These are phyloP conservation scores for Whitmania pigra DNA, from an alignment of 1,140 invertebrate species.

Conservation along the genomic window DNA sequence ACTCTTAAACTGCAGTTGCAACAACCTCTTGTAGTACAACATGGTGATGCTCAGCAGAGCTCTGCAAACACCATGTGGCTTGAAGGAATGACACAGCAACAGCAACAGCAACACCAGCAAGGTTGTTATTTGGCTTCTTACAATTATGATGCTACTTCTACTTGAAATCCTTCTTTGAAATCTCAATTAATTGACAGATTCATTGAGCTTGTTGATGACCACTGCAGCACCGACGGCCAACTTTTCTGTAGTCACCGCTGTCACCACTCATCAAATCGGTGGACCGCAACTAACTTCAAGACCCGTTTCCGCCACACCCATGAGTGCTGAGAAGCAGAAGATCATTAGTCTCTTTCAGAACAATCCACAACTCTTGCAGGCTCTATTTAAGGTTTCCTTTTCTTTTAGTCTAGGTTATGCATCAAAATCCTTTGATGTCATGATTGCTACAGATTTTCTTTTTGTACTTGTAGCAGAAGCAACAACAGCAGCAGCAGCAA, in stretches of 20 bases:
- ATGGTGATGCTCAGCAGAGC: slow-evolving; percentile 43
- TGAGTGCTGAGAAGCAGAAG: slow-evolving; percentile 25
- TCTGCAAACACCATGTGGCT: slow-evolving; percentile 30
- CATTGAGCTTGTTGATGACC: slow-evolving; percentile 26
- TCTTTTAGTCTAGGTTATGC: slow-evolving; percentile 25
- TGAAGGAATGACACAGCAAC: slow-evolving; percentile 39
- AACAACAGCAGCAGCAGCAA: slow-evolving; percentile 34
- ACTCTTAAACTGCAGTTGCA: slow-evolving; percentile 26
- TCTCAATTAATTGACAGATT: slow-evolving; percentile 27
- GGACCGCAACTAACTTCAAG: slow-evolving; percentile 26
- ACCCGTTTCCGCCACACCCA: slow-evolving; percentile 25
- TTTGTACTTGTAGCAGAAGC: slow-evolving; percentile 32
- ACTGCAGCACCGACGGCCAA: slow-evolving; percentile 30
- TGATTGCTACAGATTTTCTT: too few relatives aligned
- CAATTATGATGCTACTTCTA: slow-evolving; percentile 7
- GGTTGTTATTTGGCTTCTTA: slow-evolving; percentile 40
- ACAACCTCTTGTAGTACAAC: slow-evolving; percentile 1
- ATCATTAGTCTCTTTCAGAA: neutral
- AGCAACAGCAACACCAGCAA: slow-evolving; percentile 45
- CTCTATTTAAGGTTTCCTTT: slow-evolving; percentile 40
- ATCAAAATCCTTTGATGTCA: slow-evolving; percentile 35
- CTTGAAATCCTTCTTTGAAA: neutral
- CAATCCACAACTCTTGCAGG: slow-evolving; percentile 34
- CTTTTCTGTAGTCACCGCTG: too few relatives aligned
- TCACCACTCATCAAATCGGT: too few relatives aligned